Conservation (phyloP, 2,113 vertebrate genomes). For the Ploceus nigricollis region DNA sequence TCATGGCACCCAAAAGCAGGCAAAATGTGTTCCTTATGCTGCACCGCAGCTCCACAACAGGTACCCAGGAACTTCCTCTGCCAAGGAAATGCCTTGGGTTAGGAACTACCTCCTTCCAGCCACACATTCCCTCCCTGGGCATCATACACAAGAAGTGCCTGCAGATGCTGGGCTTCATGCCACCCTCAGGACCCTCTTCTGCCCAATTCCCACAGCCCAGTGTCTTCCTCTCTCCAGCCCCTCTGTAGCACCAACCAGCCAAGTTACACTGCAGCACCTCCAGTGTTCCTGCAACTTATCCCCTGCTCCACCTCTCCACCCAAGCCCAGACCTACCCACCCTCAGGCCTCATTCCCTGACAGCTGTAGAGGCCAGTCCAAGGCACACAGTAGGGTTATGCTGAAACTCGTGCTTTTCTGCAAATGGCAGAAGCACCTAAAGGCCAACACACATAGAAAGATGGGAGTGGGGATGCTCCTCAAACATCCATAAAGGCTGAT, state of each 20-base stretch:
- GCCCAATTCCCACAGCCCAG: not conserved
- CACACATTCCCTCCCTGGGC: not conserved
- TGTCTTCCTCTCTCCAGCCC: not conserved
- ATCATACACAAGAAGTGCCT: not conserved
- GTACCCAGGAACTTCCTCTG: not conserved
- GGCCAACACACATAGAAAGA: not conserved
- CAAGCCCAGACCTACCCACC: not conserved
- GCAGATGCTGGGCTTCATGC: not conserved
- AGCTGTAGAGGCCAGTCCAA: not conserved
- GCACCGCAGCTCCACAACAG: not conserved
- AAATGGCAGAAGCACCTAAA: not conserved
- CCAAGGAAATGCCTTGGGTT: not conserved
- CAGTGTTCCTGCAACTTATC: accelerated
- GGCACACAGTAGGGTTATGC: not conserved
- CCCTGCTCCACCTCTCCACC: accelerated
- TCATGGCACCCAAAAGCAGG: not conserved
- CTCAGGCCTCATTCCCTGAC: not conserved
- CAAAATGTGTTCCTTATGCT: not conserved
- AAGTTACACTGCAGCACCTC: not conserved
- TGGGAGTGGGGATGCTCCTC: not conserved
- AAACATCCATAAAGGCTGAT: not conserved
- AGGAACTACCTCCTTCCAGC: not conserved
- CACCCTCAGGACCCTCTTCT: not conserved
- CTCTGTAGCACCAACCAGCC: not conserved
- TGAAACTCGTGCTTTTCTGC: not conserved